Evolutionary conservation across 2,888 invertebrate genomes (phyloP).

Genomic region (Mycalesis mineus): DNA sequence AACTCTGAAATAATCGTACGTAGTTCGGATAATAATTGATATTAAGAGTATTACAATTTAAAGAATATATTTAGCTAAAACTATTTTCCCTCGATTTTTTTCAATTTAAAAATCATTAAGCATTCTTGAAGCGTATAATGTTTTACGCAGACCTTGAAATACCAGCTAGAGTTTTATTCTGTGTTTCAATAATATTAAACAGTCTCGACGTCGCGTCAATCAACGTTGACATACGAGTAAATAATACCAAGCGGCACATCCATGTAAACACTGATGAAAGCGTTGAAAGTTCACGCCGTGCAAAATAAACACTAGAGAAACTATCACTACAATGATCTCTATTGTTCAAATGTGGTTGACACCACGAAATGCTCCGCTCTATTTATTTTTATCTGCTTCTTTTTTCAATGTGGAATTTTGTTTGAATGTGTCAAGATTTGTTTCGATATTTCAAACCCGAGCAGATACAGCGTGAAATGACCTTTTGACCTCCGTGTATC

Average conservation of each 20-base stretch:
- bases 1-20: no score
- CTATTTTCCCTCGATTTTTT: no score
- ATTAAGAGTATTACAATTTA: no score
- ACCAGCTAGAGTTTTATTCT: no score
- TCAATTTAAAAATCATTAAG: no score
- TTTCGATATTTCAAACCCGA: background rate
- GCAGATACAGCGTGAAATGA: no score
- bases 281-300: background rate
- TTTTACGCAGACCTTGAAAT: no score
- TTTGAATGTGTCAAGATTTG: background rate
- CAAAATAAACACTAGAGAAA: slow-evolving; percentile 1
- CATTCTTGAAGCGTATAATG: background rate
- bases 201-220: background rate
- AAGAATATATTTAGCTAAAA: no score
- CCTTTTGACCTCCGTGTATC: no score
- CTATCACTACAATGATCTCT: background rate
- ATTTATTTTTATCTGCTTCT: no score
- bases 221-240: background rate
- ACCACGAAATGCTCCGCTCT: background rate
- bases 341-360: background rate
- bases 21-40: no score
- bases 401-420: no score
- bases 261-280: background rate
- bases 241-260: background rate
- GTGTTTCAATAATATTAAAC: background rate